Conservation (phyloP, 2,797 vertebrate genomes). For the Bucorvus abyssinicus region DNA sequence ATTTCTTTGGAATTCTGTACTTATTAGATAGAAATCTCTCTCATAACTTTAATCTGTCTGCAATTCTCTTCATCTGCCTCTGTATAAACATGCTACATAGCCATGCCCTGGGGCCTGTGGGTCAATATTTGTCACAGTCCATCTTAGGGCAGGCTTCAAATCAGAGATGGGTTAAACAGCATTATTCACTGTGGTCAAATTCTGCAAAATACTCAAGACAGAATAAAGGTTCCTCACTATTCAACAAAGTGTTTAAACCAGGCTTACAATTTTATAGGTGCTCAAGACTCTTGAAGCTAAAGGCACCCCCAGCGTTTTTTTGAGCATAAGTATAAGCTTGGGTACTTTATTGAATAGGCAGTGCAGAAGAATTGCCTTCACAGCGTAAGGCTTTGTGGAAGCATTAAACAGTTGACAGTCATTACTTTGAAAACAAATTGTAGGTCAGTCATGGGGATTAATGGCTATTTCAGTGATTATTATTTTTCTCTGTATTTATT, state of each 20-base stretch:
- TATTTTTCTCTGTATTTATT: neutral
- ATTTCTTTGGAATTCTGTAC: neutral
- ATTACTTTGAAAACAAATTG: neutral
- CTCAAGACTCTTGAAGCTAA: neutral
- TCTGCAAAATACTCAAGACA: neutral
- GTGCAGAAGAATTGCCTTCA: neutral
- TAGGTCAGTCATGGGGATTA: neutral
- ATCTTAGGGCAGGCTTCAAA: neutral
- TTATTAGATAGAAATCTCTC: neutral
- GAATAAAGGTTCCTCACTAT: neutral
- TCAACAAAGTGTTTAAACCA: neutral
- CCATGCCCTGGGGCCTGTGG: neutral
- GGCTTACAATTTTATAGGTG: neutral
- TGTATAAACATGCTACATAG: accelerated
- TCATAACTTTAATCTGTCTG: neutral
- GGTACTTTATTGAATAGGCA: neutral
- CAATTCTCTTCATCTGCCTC: neutral
- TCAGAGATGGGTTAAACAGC: neutral
- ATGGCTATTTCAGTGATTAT: neutral
- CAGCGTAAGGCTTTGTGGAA: neutral
- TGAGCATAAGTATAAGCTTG: neutral
- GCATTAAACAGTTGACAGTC: neutral
- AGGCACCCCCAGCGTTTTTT: neutral
- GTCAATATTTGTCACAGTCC: accelerated
- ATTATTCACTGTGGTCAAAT: neutral